These are phyloP conservation scores for Ailurus styani DNA, from an alignment of 2,113 vertebrate species.

Conservation along the genomic window DNA sequence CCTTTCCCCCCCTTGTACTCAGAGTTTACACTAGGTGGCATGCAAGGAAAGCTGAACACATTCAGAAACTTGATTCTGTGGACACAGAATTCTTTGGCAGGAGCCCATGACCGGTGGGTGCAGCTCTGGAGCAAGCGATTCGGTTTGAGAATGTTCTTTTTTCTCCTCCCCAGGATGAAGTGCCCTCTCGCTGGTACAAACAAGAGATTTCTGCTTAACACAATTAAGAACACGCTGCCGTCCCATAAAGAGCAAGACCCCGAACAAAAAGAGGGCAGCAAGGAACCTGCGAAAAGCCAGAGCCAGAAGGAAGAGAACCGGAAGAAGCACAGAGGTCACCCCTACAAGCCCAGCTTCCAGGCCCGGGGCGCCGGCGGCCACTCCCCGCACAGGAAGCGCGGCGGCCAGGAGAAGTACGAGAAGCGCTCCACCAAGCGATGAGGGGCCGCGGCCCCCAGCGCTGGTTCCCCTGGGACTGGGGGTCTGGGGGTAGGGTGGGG, in stretches of 20 bases:
- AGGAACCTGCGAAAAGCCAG: conserved; percentile 77
- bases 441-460: not conserved
- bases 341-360: conserved; percentile 77
- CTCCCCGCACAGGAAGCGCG: conserved; percentile 79
- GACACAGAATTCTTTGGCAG: not conserved
- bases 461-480: not conserved
- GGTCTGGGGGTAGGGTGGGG: not conserved
- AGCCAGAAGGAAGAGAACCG: conserved; percentile 79
- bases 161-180: conserved; percentile 88
- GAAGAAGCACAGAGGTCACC: conserved; percentile 79
- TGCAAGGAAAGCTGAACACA: conserved; percentile 80
- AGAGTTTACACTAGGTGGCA: conserved; percentile 87
- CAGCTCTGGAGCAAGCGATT: not conserved
- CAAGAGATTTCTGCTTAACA: conserved; percentile 97
- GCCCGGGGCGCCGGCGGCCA: conserved; percentile 63
- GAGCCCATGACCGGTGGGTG: not conserved
- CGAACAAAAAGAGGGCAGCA: conserved; percentile 74
- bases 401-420: conserved; percentile 77
- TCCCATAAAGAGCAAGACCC: conserved; percentile 83
- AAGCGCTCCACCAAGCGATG: conserved; percentile 71
- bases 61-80: not conserved
- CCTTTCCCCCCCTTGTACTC: conserved; percentile 71
- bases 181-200: conserved; percentile 94
- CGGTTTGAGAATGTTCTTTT: conserved; percentile 45
- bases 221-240: conserved; percentile 90